Percentiles rank a stretch among this genome's conserved stretches.
These are phyloP conservation scores for Leucoraja erinaceus DNA, from an alignment of 2,113 vertebrate species.

Conservation along the genomic window DNA sequence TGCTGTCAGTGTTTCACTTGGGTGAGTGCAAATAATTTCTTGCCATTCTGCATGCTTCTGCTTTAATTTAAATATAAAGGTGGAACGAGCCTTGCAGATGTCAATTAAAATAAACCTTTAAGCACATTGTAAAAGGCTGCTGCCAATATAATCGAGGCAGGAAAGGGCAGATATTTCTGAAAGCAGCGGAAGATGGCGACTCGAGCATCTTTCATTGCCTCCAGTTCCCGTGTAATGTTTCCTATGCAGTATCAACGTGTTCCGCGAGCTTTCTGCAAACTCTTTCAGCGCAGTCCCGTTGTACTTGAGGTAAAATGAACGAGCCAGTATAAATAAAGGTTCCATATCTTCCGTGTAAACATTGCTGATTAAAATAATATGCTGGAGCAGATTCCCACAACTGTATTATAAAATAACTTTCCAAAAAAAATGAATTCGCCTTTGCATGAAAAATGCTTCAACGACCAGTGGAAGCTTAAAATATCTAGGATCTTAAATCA, in stretches of 20 bases:
- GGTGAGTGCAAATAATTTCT: neutral
- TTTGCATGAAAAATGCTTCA: neutral
- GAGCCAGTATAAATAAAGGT: neutral
- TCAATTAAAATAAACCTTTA: neutral
- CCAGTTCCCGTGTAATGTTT: neutral
- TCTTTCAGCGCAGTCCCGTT: neutral
- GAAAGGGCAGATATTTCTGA: neutral
- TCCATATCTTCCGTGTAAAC: neutral
- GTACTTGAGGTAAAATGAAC: neutral
- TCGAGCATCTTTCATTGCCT: neutral
- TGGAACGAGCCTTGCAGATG: neutral
- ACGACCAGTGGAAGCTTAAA: neutral
- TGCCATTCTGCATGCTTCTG: neutral
- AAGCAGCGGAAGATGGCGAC: slow-evolving; percentile 29
- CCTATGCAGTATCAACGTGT: neutral
- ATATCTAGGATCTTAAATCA: neutral
- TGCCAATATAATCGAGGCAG: neutral
- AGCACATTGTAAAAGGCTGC: slow-evolving; percentile 5
- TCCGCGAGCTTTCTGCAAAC: neutral
- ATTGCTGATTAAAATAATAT: neutral
- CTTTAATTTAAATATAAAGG: neutral
- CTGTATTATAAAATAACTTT: neutral
- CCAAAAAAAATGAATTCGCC: neutral
- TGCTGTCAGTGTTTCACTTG: neutral
- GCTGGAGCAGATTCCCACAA: neutral